Conservation (phyloP, 2,797 vertebrate species). For the Margarornis squamiger region DNA sequence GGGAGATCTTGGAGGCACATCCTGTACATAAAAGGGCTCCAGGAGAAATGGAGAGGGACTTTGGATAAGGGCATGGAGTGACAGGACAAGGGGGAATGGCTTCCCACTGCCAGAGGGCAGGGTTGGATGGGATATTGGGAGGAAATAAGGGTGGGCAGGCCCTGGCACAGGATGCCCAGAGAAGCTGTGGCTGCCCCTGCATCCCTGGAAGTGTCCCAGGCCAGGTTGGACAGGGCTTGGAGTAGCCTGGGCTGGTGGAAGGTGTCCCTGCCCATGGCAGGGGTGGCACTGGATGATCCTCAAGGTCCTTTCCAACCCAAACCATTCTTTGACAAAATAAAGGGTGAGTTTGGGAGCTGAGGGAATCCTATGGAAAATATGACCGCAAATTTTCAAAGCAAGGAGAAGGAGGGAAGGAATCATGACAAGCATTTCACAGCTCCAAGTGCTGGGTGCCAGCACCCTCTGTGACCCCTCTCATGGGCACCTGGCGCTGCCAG, state of each 20-base stretch:
- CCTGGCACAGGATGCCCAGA: not conserved
- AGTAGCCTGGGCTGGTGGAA: not conserved
- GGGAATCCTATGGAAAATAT: not conserved
- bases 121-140: not conserved
- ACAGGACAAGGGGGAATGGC: not conserved
- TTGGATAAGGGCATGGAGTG: not conserved
- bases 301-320: not conserved
- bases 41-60: not conserved
- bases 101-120: not conserved
- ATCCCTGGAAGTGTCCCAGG: not conserved
- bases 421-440: not conserved
- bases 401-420: not conserved
- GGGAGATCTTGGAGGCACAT: not conserved
- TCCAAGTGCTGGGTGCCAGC: fast-evolving
- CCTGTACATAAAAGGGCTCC: not conserved
- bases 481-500: not conserved
- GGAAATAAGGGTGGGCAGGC: not conserved
- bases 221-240: not conserved
- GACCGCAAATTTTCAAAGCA: not conserved
- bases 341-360: not conserved
- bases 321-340: not conserved
- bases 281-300: not conserved
- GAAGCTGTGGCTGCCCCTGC: not conserved
- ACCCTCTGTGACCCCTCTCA: not conserved
- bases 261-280: not conserved